Evolutionary conservation across 1,140 invertebrate species (phyloP), one percentile per base, ranked within the genome.

Genomic region (Homarus americanus): DNA sequence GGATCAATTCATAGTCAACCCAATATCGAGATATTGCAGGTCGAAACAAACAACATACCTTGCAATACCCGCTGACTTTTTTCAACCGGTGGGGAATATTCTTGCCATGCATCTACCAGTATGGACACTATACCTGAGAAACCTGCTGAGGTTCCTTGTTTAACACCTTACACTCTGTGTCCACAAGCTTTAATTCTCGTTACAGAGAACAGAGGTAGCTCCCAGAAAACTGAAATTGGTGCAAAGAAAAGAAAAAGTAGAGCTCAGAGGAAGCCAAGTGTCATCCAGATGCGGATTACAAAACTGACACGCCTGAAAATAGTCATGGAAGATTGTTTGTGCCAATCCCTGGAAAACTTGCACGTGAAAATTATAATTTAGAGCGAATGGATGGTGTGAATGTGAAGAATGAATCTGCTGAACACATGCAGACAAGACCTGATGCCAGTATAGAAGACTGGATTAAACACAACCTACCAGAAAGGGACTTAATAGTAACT

Each of bases 211-310:
- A 41, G 86, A 87, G 15, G 28, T 72, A 15, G 28, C 63, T 12
- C 49, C 63, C 7, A 90, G 73, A 76, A 92, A 58, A 34, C 82
- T 20, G 92, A 92, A 72, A 87, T 78, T 72, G 92, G 92, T n/a
- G 91, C 92, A 34, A 93, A 91, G 69, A 93, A 92, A 58, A 89
- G 92, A 41, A 93, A 93, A 72, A 92, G 92, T 36, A 85, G 88
- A 72, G 92, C 87, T 36, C 92, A 91, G 78, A 92, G 87, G 78
- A 93, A 93, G 83, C 82, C 92, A 49, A 93, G 87, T 78, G 83
- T 86, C 40, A 92, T 91, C 36, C 84, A 87, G 86, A 92, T 92
- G 91, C 69, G 78, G 91, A 83, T 20, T 87, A 91, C 73, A 78
- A 80, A 72, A 69, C 69, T 44, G 87, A 85, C 7, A 20, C 36